Evolutionary conservation across 2,888 invertebrate genomes (phyloP), one percentile per base, ranked within the genome.

Genomic region (Carpatolechia fugitivella): DNA sequence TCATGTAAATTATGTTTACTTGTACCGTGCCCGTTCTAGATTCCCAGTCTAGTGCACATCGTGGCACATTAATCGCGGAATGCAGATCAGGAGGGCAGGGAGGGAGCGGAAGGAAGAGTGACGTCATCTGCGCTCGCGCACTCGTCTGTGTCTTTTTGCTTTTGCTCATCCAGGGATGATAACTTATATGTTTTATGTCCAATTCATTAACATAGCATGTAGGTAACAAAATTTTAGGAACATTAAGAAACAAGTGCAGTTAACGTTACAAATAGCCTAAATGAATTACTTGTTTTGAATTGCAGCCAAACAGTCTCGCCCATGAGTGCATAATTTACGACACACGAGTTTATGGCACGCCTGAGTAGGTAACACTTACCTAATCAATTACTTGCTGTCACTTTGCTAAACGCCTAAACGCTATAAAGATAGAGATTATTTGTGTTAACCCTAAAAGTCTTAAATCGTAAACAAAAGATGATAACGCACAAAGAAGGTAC

Each of bases 91-190:
- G 58, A 56, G 57, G 57, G 58, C 58, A 60, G 49, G 57, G 57
- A 65, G 66, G 70, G 74, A 67, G 74, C 71, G 76, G 78, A 82
- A 80, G 82, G 80, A 81, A 79, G 54, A 57, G 57, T 82, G 82
- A 84, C 79, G 81, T 81, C 80, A 84, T 56, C 44, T 76, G 73
- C 76, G 69, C 69, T 58, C 60, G 66, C 63, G 56, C 62, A 36
- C 18, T 10, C 16, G 24, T 44, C 46, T 33, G 33, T 8, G 11
- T 24, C 24, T 41, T 41, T 11, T 41, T 18, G 18, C 14, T 20
- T 8, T 20, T 20, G 40, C 40, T 20, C 18, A 18, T 11, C 10
- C 18, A 41, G 16, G 40, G 40, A 18, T 41, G 40, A n/a, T 10
- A 16, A 16, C 14, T 7, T 3, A 35, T 3, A 16, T 1, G 1